Conservation (phyloP, 2,113 vertebrate species). For the Tragelaphus scriptus region DNA sequence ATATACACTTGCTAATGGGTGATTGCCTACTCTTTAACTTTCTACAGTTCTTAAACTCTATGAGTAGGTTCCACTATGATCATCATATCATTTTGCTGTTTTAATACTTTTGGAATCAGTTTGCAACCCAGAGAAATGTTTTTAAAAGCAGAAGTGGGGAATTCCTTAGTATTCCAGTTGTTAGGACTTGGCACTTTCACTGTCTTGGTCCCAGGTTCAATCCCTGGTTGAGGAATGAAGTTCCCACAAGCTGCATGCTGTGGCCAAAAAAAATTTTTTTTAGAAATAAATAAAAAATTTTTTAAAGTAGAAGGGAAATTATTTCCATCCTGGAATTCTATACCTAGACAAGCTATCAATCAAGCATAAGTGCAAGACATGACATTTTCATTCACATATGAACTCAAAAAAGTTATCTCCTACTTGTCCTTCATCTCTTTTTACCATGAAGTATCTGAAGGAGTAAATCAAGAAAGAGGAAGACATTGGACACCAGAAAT, state of each 20-base stretch:
- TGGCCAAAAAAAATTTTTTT: background rate
- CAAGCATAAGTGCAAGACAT: background rate
- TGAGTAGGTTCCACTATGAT: background rate
- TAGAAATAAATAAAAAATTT: background rate
- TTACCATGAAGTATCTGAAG: background rate
- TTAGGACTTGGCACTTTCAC: background rate
- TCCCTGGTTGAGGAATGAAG: background rate
- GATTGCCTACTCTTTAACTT: background rate
- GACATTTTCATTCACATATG: background rate
- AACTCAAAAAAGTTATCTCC: background rate
- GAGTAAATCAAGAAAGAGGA: background rate
- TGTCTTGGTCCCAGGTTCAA: background rate
- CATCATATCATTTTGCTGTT: background rate
- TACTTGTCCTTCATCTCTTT: background rate
- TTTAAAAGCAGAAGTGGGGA: background rate
- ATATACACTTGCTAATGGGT: background rate
- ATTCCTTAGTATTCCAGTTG: background rate
- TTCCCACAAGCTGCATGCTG: background rate
- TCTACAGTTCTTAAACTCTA: slow-evolving; percentile 16
- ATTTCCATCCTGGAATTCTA: slow-evolving; percentile 23
- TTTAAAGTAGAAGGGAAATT: background rate
- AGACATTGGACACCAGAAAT: background rate
- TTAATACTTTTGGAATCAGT: slow-evolving; percentile 16
- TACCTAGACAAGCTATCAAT: slow-evolving; percentile 25
- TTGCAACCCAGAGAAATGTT: background rate